phyloP scores from a whole-genome alignment of 2,797 vertebrate species.

The Halcyon badia region DNA sequence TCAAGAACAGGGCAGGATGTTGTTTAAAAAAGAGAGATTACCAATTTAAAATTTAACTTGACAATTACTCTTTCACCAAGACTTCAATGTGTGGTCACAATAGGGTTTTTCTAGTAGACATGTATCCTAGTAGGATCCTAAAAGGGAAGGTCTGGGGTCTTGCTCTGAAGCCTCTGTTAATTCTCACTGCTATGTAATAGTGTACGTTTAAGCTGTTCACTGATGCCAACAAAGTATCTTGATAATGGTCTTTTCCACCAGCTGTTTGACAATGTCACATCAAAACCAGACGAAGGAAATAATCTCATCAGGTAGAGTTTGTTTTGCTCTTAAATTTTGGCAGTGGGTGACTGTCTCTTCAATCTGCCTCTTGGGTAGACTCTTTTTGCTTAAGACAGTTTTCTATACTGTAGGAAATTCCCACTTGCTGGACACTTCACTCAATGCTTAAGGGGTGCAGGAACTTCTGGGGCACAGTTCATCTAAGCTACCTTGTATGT shows the following conservation, averaged over 20 bases:
- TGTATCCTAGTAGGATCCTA: neutral
- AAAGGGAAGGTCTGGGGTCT: neutral
- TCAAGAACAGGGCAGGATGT: neutral
- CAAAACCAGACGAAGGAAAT: conserved; percentile 87
- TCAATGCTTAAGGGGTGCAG: neutral
- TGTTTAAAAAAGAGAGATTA: neutral
- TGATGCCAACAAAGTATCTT: neutral
- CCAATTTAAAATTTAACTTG: neutral
- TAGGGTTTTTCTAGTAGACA: neutral
- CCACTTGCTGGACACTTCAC: neutral
- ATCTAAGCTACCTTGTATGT: neutral
- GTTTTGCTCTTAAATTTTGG: neutral
- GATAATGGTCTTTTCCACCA: conserved; percentile 52
- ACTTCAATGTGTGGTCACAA: neutral
- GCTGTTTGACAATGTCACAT: conserved; percentile 71
- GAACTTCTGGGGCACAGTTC: neutral
- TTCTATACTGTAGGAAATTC: neutral
- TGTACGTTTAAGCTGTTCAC: neutral
- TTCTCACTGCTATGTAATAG: neutral
- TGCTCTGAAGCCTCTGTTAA: neutral
- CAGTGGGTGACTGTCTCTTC: neutral
- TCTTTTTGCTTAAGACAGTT: neutral
- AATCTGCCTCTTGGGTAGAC: neutral
- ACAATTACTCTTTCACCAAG: neutral
- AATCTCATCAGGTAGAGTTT: conserved; percentile 87